Base-by-base conservation (phyloP, 2,797 vertebrate species). In the Cossypha polioptera region DNA sequence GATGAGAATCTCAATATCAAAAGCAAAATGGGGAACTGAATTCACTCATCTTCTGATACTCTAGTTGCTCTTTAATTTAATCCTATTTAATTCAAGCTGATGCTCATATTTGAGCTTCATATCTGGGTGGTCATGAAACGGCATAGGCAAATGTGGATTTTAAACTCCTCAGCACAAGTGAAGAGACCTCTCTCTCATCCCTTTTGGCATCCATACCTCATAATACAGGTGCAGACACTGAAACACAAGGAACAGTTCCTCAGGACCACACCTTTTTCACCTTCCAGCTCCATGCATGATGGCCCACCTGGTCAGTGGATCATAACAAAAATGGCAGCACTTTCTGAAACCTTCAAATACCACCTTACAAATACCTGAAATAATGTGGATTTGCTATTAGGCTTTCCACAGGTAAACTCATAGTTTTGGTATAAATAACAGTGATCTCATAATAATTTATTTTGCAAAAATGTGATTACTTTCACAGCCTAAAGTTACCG, bases 221-320 rank as follows among this genome's bases (percentile, higher is more conserved):
- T 8, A 25, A 63, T 43, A 42, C 6, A 20, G n/a, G 10, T 5
- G 25, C 51, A 87, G 31, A 11, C 40, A n/a, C n/a, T 43, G 45
- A 58, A 66, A 71, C 24, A 65, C 24, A 13, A 24, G 31, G 47
- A 89, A 53, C 0, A 3, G 3, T 26, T 40, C 47, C 36, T 55
- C 16, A 25, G 29, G 15, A 51, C 18, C 0, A 3, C 25, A 47
- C 3, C 1, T 3, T 51, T 75, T 77, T 51, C 43, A 22, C 28
- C 13, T 55, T 36, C 5, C 57, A 86, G 36, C 5, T 74, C 16
- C 26, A 53, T 18, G 21, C 0, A 1, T 13, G 25, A 33, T 47
- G 35, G 40, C 13, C 33, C 21, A 62, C 11, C 10, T 20, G 18
- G 12, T 63, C 47, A 58, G 19, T 1, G 4, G 36, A 31, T 75